These are phyloP conservation scores for Sitta europaea DNA, from an alignment of 2,113 vertebrate genomes.

Conservation along the genomic window DNA sequence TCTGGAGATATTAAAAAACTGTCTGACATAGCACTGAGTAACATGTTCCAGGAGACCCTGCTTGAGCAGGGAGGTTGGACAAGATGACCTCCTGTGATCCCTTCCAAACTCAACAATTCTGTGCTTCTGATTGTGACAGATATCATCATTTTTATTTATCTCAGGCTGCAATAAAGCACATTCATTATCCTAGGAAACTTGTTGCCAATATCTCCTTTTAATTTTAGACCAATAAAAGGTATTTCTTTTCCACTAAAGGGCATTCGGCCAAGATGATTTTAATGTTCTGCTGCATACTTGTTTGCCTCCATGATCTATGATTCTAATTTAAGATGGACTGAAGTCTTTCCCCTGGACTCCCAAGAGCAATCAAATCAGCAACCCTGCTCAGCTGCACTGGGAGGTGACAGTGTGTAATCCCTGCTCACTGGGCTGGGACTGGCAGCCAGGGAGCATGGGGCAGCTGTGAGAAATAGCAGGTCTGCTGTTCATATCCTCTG, in stretches of 20 bases:
- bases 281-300: background rate
- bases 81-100: background rate
- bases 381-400: background rate
- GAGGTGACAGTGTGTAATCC: background rate
- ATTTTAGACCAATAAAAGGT: background rate
- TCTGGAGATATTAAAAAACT: background rate
- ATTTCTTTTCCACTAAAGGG: background rate
- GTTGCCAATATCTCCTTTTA: background rate
- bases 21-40: background rate
- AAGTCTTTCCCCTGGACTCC: background rate
- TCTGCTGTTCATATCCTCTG: background rate
- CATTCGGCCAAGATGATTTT: background rate
- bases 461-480: background rate
- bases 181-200: background rate
- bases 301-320: background rate
- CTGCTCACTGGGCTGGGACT: background rate
- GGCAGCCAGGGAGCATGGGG: background rate
- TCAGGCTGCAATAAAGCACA: background rate
- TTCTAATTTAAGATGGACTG: background rate
- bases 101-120: background rate
- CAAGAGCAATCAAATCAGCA: background rate
- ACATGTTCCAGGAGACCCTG: background rate
- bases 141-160: background rate
- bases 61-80: background rate
- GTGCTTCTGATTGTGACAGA: background rate